Evolutionary conservation across 1,140 invertebrate genomes (phyloP), one percentile per base, ranked within the genome.

Genomic region (Euura lappo): DNA sequence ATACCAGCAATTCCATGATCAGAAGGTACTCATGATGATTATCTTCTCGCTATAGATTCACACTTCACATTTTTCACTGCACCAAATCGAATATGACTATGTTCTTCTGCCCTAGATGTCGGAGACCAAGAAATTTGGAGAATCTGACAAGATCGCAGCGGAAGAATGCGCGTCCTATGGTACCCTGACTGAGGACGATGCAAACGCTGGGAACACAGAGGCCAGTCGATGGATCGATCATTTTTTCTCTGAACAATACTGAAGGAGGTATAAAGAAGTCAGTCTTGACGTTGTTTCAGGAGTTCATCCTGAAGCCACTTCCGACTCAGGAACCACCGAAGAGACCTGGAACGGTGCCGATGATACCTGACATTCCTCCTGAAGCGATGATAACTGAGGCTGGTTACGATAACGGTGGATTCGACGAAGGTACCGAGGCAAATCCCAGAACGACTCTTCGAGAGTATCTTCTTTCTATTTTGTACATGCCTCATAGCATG

Each of bases 401-500:
- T 0, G 72, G 43, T 43, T 69, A 68, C 2, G 69, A 71, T 0
- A 77, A 78, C 46, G 60, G 75, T 28, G 77, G 6, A 1, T 60
- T 78, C 10, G 73, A 75, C 13, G 75, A 79, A 0, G 65, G 42
- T 7, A 11, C 43, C 0, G 81, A 80, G 11, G 72, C 6, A 2
- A 84, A 87, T 74, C 83, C 88, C 4, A 86, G 88, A 71, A 86
- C 88, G 10, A 91, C 93, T 0, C 79, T 96, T 2, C 79, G 79
- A 44, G 92, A 97, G 77, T 98, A 99, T 84, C 88, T 99, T 7
- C 88, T 91, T 70, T 98, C 97, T 3, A 98, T 99, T 45, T 80
- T 99, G 0, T 90, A 93, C 71, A 98, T 99, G 95, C 97, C 97
- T 0, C 87, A 89, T 72, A 97, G 95, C 2, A 87, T 99, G 72